Evolutionary conservation across 2,113 vertebrate genomes (phyloP).

Genomic region (Daboia siamensis): DNA sequence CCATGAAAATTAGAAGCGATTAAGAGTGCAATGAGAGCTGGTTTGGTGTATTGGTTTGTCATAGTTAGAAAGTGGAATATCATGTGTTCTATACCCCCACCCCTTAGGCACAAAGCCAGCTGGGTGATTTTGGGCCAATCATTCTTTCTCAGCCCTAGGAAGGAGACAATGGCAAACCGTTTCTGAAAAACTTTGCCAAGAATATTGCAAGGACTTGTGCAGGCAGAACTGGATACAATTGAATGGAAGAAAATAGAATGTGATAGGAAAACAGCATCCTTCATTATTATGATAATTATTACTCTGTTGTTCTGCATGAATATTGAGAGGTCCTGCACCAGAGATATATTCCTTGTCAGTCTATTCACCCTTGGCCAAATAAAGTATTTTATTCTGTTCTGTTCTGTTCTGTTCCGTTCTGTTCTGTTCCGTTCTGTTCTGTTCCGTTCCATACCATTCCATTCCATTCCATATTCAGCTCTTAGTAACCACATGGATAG

Average conservation of each 20-base stretch:
- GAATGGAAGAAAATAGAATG: too few species aligned
- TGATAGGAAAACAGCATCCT: background rate
- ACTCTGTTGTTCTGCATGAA: background rate
- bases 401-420: background rate
- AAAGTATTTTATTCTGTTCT: background rate
- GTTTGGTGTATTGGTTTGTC: background rate
- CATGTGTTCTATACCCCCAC: background rate
- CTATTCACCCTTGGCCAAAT: background rate
- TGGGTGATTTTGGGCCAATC: too few species aligned
- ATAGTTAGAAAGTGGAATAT: background rate
- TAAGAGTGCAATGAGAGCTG: background rate
- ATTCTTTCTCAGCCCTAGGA: too few species aligned
- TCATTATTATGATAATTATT: background rate
- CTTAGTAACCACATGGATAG: background rate
- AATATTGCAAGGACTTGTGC: too few species aligned
- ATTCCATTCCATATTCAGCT: too few species aligned
- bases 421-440: too few species aligned
- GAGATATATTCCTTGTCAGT: background rate
- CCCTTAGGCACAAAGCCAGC: background rate
- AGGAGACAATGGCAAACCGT: too few species aligned
- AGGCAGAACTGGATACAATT: too few species aligned
- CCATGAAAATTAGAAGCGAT: background rate
- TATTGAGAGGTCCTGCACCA: background rate
- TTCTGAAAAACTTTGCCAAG: too few species aligned
- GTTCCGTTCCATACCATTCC: too few species aligned